Conservation (phyloP, 2,113 vertebrate genomes). For the Scortum barcoo region DNA sequence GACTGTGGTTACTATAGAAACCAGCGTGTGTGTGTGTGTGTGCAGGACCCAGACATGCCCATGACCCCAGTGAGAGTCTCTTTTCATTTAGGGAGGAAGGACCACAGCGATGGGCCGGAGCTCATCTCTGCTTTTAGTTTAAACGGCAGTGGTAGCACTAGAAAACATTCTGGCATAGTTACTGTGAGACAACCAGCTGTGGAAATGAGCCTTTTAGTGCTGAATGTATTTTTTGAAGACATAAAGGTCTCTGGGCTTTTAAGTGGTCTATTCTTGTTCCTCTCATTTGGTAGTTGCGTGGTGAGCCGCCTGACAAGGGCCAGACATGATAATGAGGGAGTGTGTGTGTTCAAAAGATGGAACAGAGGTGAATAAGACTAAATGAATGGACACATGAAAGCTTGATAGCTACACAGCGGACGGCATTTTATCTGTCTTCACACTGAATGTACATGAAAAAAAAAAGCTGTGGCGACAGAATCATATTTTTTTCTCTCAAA, state of each 20-base stretch:
- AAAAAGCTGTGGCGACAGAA: background rate
- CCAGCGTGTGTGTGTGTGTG: conserved; percentile 29
- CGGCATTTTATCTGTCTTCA: conserved; percentile 51
- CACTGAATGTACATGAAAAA: conserved; percentile 34
- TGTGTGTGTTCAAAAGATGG: conserved; percentile 58
- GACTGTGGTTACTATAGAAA: conserved; percentile 81
- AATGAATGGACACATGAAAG: conserved; percentile 68
- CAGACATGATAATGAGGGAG: conserved; percentile 71
- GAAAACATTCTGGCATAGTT: conserved; percentile 11
- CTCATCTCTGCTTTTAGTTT: conserved; percentile 34
- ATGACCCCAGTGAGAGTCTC: conserved; percentile 82
- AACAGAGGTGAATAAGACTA: conserved; percentile 51
- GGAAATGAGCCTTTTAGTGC: conserved; percentile 47
- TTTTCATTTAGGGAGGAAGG: conserved; percentile 66
- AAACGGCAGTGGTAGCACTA: conserved; percentile 16
- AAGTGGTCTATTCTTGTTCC: conserved; percentile 48
- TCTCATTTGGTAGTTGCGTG: conserved; percentile 49
- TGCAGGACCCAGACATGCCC: conserved; percentile 79
- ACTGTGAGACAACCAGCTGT: conserved; percentile 52
- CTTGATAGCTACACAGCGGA: conserved; percentile 38
- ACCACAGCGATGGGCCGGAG: conserved; percentile 34
- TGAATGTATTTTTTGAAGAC: conserved; percentile 33
- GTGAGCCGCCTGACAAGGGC: conserved; percentile 59
- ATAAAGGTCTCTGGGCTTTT: conserved; percentile 61
- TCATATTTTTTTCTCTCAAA: conserved; percentile 24